These are phyloP conservation scores for Bombyx mori DNA, from an alignment of 1,140 invertebrate species.

Conservation along the genomic window DNA sequence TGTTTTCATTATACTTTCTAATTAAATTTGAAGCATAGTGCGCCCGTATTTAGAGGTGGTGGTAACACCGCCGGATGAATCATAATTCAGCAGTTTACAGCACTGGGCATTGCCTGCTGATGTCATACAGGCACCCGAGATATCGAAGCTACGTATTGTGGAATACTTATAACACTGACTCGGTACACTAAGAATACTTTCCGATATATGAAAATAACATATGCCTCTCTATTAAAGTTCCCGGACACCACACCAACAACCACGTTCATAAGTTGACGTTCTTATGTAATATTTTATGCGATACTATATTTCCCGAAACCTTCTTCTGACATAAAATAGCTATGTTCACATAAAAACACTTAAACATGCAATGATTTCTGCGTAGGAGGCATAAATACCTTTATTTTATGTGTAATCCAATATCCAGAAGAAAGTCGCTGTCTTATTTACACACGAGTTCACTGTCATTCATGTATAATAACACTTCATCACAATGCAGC, in stretches of 20 bases:
- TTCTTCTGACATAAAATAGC: slow-evolving; percentile 7
- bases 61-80: slow-evolving; percentile 30
- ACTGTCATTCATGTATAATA: slow-evolving; percentile 64
- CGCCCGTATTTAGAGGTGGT: slow-evolving; percentile 13
- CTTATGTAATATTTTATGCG: slow-evolving; percentile 52
- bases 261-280: slow-evolving; percentile 26
- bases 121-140: slow-evolving; percentile 45
- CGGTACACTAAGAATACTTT: slow-evolving; percentile 19
- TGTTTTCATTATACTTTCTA: slow-evolving; percentile 12
- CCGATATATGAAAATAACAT: slow-evolving; percentile 18
- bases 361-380: slow-evolving; percentile 37
- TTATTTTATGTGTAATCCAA: slow-evolving; percentile 69
- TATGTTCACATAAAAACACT: slow-evolving; percentile 13
- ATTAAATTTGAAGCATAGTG: slow-evolving; percentile 16
- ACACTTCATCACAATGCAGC: slow-evolving; percentile 63
- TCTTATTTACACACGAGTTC: slow-evolving; percentile 59
- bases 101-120: slow-evolving; percentile 53
- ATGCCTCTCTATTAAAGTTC: slow-evolving; percentile 23
- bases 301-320: slow-evolving; percentile 3
- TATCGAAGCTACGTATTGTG: slow-evolving; percentile 2
- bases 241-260: slow-evolving; percentile 16
- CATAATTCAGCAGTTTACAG: slow-evolving; percentile 53
- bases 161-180: slow-evolving; percentile 24
- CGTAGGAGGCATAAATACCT: slow-evolving; percentile 67
- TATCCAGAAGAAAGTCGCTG: slow-evolving; percentile 64